phyloP scores from a whole-genome alignment of 1,140 invertebrate genomes.

The Limonius californicus region DNA sequence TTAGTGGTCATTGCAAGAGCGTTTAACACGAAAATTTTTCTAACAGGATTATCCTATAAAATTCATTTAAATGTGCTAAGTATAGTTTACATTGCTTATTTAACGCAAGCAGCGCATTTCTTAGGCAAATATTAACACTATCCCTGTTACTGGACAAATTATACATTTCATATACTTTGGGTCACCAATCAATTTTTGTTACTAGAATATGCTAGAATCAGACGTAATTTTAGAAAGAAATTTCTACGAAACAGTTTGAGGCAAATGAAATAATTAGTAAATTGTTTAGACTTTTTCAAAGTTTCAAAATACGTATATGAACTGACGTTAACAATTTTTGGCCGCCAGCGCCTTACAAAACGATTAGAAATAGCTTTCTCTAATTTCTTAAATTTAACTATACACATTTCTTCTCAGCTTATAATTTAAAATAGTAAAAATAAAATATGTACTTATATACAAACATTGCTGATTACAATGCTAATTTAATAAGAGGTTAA shows the following conservation, averaged over 20 bases:
- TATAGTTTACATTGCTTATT: not conserved
- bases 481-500: not conserved
- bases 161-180: not conserved
- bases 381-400: not conserved
- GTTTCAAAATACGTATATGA: not conserved
- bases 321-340: no score
- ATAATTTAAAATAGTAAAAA: slow-evolving; percentile 15
- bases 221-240: no score
- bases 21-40: not conserved
- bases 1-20: not conserved
- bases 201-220: no score
- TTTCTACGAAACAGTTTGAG: no score
- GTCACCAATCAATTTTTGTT: no score
- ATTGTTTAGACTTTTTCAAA: no score
- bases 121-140: not conserved
- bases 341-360: no score
- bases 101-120: not conserved
- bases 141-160: no score
- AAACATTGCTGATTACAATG: not conserved
- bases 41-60: not conserved
- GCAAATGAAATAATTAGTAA: no score
- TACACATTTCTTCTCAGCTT: not conserved
- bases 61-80: not conserved
- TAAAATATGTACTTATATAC: slow-evolving; percentile 12
- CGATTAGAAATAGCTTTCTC: not conserved